These are phyloP conservation scores for Pinctada fucata DNA, from an alignment of 2,888 invertebrate genomes.

Conservation along the genomic window DNA sequence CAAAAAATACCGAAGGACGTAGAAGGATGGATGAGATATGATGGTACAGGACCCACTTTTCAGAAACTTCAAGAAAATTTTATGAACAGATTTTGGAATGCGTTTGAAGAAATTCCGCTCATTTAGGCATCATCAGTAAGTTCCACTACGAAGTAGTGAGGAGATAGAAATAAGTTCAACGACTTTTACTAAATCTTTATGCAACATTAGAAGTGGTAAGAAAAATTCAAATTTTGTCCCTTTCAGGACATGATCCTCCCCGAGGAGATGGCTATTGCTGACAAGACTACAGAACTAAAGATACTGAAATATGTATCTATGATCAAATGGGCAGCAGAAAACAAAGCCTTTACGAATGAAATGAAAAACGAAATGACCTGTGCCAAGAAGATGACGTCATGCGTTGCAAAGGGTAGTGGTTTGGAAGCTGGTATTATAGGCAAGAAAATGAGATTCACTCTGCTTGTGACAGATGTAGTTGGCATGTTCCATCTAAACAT, in stretches of 20 bases:
- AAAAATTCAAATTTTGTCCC: too few relatives aligned
- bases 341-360: conserved; percentile 13
- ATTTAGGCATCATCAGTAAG: too few relatives aligned
- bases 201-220: too few relatives aligned
- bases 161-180: too few relatives aligned
- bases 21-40: too few relatives aligned
- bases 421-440: conserved; percentile 72
- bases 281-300: conserved; percentile 61
- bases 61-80: too few relatives aligned
- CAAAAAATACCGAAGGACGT: too few relatives aligned
- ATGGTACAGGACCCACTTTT: too few relatives aligned
- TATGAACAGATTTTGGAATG: too few relatives aligned
- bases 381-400: conserved; percentile 48
- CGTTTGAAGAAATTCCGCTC: too few relatives aligned
- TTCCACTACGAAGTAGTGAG: too few relatives aligned
- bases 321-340: conserved; percentile 67
- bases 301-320: conserved; percentile 69
- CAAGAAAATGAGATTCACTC: conserved; percentile 71
- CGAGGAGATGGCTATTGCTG: conserved; percentile 72
- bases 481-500: conserved; percentile 49
- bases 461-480: conserved; percentile 43
- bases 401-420: conserved; percentile 72
- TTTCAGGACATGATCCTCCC: conserved; percentile 66
- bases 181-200: too few relatives aligned
- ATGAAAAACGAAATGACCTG: conserved; percentile 40